These are phyloP conservation scores for Tubulanus polymorphus DNA, from an alignment of 2,888 invertebrate genomes.

Conservation along the genomic window DNA sequence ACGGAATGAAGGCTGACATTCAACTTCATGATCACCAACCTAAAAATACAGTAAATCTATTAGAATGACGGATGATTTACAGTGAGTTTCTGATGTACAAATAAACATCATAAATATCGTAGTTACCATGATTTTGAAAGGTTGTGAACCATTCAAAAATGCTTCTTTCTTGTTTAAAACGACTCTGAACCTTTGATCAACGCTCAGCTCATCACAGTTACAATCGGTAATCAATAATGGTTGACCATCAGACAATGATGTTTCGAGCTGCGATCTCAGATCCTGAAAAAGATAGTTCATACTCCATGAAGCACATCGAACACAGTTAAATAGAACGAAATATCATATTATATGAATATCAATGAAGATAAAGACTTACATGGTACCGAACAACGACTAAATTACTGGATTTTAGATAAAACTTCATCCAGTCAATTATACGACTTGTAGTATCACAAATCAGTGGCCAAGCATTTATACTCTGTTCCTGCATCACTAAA, in stretches of 20 bases:
- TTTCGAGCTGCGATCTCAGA: slow-evolving; percentile 50
- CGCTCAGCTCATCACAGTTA: slow-evolving; percentile 36
- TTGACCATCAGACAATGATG: slow-evolving; percentile 49
- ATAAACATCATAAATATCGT: not conserved
- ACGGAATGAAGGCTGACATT: slow-evolving; percentile 51
- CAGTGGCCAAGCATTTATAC: slow-evolving; percentile 49
- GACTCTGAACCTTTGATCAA: slow-evolving; percentile 39
- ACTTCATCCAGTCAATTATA: slow-evolving; percentile 44
- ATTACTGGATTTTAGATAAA: slow-evolving; percentile 32
- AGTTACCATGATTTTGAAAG: slow-evolving; percentile 50
- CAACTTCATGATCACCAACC: slow-evolving; percentile 53
- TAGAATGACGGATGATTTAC: not conserved
- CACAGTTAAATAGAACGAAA: not conserved
- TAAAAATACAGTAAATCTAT: slow-evolving; percentile 15
- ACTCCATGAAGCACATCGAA: no score
- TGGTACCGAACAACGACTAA: slow-evolving; percentile 45
- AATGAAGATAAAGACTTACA: slow-evolving; percentile 28
- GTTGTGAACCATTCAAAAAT: slow-evolving; percentile 42
- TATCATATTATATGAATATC: not conserved
- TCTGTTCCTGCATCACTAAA: slow-evolving; percentile 49
- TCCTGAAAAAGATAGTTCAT: slow-evolving; percentile 39
- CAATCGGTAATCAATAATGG: slow-evolving; percentile 50
- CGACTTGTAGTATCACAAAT: slow-evolving; percentile 49
- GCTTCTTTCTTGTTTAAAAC: slow-evolving; percentile 38
- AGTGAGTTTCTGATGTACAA: no score